Percentiles rank a stretch among this genome's conserved stretches.
Conservation (phyloP, 2,888 invertebrate genomes). For the Helicoverpa assulta region DNA sequence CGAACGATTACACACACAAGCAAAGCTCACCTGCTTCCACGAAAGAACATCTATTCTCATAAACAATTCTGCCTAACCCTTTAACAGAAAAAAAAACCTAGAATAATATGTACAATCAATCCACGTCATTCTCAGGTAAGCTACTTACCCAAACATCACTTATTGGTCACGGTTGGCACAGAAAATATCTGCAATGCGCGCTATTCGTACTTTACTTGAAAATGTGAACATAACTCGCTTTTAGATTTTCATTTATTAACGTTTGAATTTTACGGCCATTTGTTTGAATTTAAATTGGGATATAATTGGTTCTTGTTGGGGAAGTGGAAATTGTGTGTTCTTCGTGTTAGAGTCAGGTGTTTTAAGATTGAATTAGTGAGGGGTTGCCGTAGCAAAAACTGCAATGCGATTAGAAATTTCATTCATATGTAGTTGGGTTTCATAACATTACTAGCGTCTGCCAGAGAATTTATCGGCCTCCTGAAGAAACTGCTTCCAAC, state of each 20-base stretch:
- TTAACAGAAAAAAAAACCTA: background rate
- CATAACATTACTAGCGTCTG: too few relatives aligned
- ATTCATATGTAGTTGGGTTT: too few relatives aligned
- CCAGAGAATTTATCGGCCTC: too few relatives aligned
- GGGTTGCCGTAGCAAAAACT: too few relatives aligned
- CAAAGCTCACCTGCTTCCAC: too few relatives aligned
- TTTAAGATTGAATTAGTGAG: background rate
- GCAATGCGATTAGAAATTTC: too few relatives aligned
- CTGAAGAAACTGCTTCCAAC: too few relatives aligned
- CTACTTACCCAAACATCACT: background rate
- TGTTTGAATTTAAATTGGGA: background rate
- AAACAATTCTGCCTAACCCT: background rate
- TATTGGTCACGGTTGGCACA: constrained; percentile 2
- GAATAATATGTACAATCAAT: background rate
- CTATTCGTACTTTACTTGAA: background rate
- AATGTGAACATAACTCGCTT: background rate
- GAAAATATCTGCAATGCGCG: background rate
- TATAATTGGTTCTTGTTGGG: background rate
- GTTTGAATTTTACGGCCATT: background rate
- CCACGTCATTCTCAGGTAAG: background rate
- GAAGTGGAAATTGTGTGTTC: background rate
- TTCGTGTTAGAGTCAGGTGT: background rate
- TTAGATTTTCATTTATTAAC: constrained; percentile 1
- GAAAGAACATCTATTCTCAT: too few relatives aligned
- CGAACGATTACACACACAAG: too few relatives aligned